A percentile compares a stretch with the other conserved stretches of the same genome.
Evolutionary conservation across 2,888 invertebrate species (phyloP).

Genomic region (Copidosoma aretas): DNA sequence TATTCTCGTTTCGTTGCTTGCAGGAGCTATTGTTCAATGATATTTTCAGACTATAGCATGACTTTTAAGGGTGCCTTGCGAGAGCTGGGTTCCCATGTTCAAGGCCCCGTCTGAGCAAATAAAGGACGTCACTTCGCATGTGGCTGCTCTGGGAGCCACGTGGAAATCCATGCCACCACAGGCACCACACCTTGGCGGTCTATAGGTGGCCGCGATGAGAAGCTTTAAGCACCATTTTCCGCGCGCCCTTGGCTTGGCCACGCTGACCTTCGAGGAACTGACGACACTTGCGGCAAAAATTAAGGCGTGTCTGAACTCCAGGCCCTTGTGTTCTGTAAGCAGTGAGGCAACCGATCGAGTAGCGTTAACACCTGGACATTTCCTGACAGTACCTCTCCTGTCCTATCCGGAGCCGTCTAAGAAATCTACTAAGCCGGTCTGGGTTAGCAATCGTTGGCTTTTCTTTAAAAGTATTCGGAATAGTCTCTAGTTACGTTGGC

Average conservation of each 20-base stretch:
- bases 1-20: neutral
- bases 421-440: neutral
- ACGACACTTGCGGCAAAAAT: conserved; percentile 44
- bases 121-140: neutral
- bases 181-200: conserved; percentile 38
- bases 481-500: neutral
- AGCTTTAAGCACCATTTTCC: conserved; percentile 38
- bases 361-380: conserved; percentile 52
- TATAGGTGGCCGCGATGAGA: conserved; percentile 39
- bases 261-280: conserved; percentile 49
- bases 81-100: neutral
- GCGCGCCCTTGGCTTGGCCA: conserved; percentile 36
- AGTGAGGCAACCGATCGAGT: conserved; percentile 39
- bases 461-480: neutral
- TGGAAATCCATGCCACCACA: conserved; percentile 6
- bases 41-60: neutral
- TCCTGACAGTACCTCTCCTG: conserved; percentile 46
- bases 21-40: neutral
- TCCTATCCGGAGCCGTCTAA: conserved; percentile 34
- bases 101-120: neutral
- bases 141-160: neutral
- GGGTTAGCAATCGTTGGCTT: neutral
- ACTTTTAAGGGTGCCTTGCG: neutral
- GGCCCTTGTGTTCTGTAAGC: conserved; percentile 46
- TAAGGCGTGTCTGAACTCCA: conserved; percentile 48